Conservation (phyloP, 1,140 invertebrate genomes). For the Drosophila lowei region DNA sequence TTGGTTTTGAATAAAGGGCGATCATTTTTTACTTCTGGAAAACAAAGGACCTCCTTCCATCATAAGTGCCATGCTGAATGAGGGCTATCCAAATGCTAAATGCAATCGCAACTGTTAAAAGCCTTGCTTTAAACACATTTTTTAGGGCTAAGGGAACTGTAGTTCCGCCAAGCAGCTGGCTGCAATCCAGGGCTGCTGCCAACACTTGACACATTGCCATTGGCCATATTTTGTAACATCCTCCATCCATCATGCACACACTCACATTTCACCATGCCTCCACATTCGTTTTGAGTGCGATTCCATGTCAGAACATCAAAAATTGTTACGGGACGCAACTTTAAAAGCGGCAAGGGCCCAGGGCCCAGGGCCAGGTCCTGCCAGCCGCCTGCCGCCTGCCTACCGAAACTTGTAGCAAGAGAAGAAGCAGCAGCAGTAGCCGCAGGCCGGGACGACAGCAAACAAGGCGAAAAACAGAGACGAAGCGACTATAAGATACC, state of each 20-base stretch:
- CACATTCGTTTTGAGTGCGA: conserved; percentile 54
- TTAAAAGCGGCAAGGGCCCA: conserved; percentile 28
- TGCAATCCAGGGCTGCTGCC: background rate
- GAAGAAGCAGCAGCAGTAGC: background rate
- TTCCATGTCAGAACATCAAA: conserved; percentile 59
- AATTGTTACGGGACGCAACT: conserved; percentile 35
- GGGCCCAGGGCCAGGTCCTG: background rate
- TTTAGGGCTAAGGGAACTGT: too few relatives aligned
- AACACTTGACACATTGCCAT: conserved; percentile 64
- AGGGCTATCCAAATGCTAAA: too few relatives aligned
- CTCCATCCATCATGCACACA: conserved; percentile 12
- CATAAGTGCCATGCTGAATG: too few relatives aligned
- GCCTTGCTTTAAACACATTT: background rate
- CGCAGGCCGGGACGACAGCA: too few relatives aligned
- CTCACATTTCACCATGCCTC: too few relatives aligned
- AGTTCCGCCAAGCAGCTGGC: background rate
- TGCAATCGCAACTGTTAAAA: too few relatives aligned
- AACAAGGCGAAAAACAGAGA: too few relatives aligned
- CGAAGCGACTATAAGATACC: too few relatives aligned
- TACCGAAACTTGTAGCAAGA: conserved; percentile 16
- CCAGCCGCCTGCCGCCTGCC: conserved; percentile 17
- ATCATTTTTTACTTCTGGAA: too few relatives aligned
- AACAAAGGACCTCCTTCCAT: too few relatives aligned
- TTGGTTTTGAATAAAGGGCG: too few relatives aligned
- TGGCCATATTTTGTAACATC: conserved; percentile 42